Evolutionary conservation across 2,888 invertebrate species (phyloP), one percentile per base, ranked within the genome.

Genomic region (Philereme vetulata): DNA sequence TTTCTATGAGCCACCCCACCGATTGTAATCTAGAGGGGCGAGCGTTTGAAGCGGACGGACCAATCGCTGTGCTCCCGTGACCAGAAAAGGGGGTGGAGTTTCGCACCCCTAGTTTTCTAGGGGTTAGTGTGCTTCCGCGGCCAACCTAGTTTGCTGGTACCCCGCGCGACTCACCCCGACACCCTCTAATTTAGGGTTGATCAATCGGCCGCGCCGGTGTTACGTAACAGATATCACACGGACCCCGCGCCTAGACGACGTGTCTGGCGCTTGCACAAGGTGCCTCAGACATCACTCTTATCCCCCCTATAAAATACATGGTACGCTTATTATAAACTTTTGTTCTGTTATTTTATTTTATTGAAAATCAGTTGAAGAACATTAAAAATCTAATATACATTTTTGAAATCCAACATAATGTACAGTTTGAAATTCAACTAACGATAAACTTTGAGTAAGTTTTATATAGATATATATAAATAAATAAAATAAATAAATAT

Each of bases 101-200:
- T 92, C 90, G 90, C 91, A 91, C 92, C 92, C 92, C 92, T 90
- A 91, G 92, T 91, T 92, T 92, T 92, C 92, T 91, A 92, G 92
- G 92, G 92, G 92, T 92, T 92, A 92, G 90, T 92, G 88, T 92
- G 92, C 90, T 92, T 92, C 88, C 92, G 91, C 85, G 88, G 86
- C 90, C 92, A 92, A 92, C 92, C 92, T 92, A 92, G 92, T 91
- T 92, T 89, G 85, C 84, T 79, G 84, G 84, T 77, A 73, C 80
- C 85, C 85, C 86, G 87, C 88, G 78, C 85, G 72, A 75, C 83
- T 74, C 78, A 60, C 74, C 68, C 77, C 85, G 85, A 82, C 83
- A 78, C 81, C 84, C 83, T 80, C 89, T 92, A 90, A 92, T 90
- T 91, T 90, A 89, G 90, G 87, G 88, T 85, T 90, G 91, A 91